Percentiles rank a stretch among this genome's conserved stretches.
These are phyloP conservation scores for Cheilosia soror DNA, from an alignment of 2,888 invertebrate species.

Conservation along the genomic window DNA sequence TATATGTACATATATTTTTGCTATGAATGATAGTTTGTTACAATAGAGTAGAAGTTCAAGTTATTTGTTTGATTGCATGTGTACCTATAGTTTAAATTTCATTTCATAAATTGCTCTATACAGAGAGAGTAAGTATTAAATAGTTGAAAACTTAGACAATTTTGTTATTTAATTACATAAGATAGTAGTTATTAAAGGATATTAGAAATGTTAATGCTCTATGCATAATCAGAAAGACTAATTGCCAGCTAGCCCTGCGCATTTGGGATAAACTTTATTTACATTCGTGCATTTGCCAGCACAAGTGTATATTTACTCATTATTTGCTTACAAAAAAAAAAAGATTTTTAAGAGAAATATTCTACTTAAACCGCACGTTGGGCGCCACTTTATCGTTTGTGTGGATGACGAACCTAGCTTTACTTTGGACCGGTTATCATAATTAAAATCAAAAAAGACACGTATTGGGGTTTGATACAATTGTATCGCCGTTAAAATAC, in stretches of 20 bases:
- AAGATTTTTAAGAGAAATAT: no score
- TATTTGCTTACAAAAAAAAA: no score
- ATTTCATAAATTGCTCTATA: conserved; percentile 7
- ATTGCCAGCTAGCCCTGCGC: not conserved
- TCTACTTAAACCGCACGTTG: no score
- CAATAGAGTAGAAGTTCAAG: conserved; percentile 22
- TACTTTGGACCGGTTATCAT: no score
- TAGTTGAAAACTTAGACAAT: conserved; percentile 19
- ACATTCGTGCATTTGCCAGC: no score
- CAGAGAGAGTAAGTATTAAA: conserved; percentile 38
- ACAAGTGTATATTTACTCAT: no score
- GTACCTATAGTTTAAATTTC: conserved; percentile 26
- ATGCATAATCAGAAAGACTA: not conserved
- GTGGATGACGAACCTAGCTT: no score
- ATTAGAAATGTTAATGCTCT: not conserved
- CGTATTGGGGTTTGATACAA: no score
- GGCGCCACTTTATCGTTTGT: no score
- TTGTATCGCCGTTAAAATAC: no score
- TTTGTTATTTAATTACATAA: conserved; percentile 1
- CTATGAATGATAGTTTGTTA: conserved; percentile 51
- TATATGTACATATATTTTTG: conserved; percentile 7
- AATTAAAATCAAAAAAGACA: no score
- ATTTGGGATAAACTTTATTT: no score
- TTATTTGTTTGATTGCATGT: conserved; percentile 53
- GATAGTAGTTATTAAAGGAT: not conserved